Evolutionary conservation across 2,888 invertebrate genomes (phyloP), one percentile per base, ranked within the genome.

Genomic region (Molanna angustata): DNA sequence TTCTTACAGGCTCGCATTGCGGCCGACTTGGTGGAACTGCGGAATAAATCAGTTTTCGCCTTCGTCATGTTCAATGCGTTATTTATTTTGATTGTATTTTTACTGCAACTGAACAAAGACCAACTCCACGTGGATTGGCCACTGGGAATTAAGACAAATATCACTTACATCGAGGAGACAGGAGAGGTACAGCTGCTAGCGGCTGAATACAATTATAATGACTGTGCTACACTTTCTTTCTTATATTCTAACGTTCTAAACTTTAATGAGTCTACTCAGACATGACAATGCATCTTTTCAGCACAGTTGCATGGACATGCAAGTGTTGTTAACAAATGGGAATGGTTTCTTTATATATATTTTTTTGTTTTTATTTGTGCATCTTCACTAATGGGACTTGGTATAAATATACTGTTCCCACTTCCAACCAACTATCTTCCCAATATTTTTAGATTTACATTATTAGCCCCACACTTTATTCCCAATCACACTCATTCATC

Each of bases 61-160:
- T 96, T 97, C 86, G 90, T 97, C 81, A 97, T 98, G 96, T 90
- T 97, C 84, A 99, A 98, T 86, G 93, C 96, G 75, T 86, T 98
- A 71, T 98, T 97, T 86, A 94, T 97, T 73, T 87, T 98, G 80
- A 92, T 96, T 78, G 95, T 98, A 70, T 94, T 98, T 80, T 89
- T 98, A 76, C 89, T 99, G 73, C 97, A 98, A 86, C 85, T 97
- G 78, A 95, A 97, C 82, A 96, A 96, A 86, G 94, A 95, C 82
- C 91, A 92, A 79, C 86, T 97, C 73, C 94, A 96, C 81, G 88
- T 96, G 78, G 85, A 93, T 80, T 96, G 96, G 96, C 96, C 95
- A 71, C 84, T 94, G 71, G 93, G 93, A 73, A 88, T 92, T 76
- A 90, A 89, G 82, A 92, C 91, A 74, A 94, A 94, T 81, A 90